These are phyloP conservation scores for Leptopilina clavipes DNA, from an alignment of 1,140 invertebrate species.

Conservation along the genomic window DNA sequence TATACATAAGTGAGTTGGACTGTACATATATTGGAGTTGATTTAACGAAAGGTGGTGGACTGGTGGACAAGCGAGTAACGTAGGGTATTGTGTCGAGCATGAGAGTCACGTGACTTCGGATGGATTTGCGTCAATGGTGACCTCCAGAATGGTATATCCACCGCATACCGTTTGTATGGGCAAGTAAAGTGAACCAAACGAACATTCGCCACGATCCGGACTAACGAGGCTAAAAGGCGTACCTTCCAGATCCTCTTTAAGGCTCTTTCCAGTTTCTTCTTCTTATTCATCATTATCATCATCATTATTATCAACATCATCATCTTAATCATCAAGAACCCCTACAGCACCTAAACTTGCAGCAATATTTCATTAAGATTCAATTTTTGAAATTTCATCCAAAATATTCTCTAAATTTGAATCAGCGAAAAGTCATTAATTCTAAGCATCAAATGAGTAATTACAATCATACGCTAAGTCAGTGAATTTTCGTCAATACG, in stretches of 20 bases:
- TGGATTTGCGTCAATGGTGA: conserved; percentile 74
- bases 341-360: too few relatives aligned
- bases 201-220: conserved; percentile 43
- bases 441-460: too few relatives aligned
- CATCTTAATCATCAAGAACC: background rate
- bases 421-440: too few relatives aligned
- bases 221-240: conserved; percentile 55
- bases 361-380: too few relatives aligned
- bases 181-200: conserved; percentile 39
- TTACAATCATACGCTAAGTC: too few relatives aligned
- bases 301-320: background rate
- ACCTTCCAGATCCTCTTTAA: conserved; percentile 46
- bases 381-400: too few relatives aligned
- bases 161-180: conserved; percentile 51
- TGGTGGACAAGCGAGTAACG: background rate
- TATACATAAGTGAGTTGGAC: background rate
- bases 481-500: too few relatives aligned
- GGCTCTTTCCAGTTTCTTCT: conserved; percentile 1
- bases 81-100: conserved; percentile 27
- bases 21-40: background rate
- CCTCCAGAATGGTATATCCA: conserved; percentile 67
- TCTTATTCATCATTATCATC: background rate
- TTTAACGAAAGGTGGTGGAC: conserved; percentile 22
- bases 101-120: conserved; percentile 68
- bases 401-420: too few relatives aligned